Percentiles rank a stretch among this genome's conserved stretches.
Evolutionary conservation across 2,797 vertebrate genomes (phyloP).

Genomic region (Rhinoraja longicauda): DNA sequence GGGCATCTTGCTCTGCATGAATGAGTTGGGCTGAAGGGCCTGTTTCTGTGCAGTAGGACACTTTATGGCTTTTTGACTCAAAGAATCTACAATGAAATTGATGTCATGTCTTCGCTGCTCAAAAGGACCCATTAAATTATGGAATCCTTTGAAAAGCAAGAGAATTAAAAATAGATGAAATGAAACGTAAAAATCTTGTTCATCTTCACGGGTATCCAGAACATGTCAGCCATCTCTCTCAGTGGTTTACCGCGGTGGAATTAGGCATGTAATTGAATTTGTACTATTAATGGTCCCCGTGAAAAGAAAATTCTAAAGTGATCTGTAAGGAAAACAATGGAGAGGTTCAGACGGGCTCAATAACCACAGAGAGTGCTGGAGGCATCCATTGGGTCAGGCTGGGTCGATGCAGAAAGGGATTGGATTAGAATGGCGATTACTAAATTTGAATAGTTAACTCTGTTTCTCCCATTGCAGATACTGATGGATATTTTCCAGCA

Average conservation of each 20-base stretch:
- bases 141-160: conserved; percentile 14
- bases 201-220: background rate
- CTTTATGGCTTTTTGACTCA: background rate
- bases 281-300: background rate
- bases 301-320: background rate
- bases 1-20: too few relatives aligned
- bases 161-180: conserved; percentile 9
- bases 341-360: too few relatives aligned
- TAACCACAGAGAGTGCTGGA: background rate
- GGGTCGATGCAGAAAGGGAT: background rate
- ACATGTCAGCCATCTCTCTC: background rate
- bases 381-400: background rate
- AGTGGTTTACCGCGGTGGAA: background rate
- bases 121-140: background rate
- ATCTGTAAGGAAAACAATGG: background rate
- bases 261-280: background rate
- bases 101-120: background rate
- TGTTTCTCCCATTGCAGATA: too few relatives aligned
- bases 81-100: background rate
- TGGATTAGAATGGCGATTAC: too few relatives aligned
- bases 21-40: too few relatives aligned
- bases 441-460: too few relatives aligned
- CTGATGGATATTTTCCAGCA: too few relatives aligned
- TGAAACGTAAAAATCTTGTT: background rate
- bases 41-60: too few relatives aligned